Percentiles rank a stretch among this genome's conserved stretches.
phyloP scores from a whole-genome alignment of 2,888 invertebrate genomes.

The Oscheius myriophilus region DNA sequence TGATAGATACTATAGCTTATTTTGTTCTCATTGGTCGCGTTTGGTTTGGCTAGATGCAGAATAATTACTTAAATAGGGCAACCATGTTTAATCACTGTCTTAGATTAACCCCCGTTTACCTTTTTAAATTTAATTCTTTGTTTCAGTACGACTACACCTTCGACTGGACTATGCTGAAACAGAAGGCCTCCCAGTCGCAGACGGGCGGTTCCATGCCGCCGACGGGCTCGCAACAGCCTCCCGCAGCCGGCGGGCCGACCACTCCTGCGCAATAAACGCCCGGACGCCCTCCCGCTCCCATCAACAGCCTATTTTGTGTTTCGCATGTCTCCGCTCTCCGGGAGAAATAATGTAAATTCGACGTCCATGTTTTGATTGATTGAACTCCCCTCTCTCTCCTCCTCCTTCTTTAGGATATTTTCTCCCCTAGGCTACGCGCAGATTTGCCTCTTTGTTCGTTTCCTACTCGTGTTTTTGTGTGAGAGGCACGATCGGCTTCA shows the following conservation, averaged over 20 bases:
- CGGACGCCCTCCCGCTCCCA: slow-evolving; percentile 2
- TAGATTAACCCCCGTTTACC: no score
- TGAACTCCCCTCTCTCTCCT: not conserved
- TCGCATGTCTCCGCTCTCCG: not conserved
- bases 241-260: slow-evolving; percentile 19
- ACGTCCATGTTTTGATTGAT: not conserved
- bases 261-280: slow-evolving; percentile 21
- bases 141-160: slow-evolving; percentile 75
- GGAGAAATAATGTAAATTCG: slow-evolving; percentile 14
- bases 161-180: slow-evolving; percentile 99
- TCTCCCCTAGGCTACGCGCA: slow-evolving; percentile 9
- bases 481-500: not conserved
- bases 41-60: not conserved
- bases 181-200: slow-evolving; percentile 77
- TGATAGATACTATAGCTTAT: no score
- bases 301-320: slow-evolving; percentile 7
- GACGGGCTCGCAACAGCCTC: slow-evolving; percentile 20
- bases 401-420: slow-evolving; percentile 17
- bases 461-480: not conserved
- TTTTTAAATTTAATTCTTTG: not conserved
- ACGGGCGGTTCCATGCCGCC: slow-evolving; percentile 25
- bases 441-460: not conserved
- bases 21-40: no score
- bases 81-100: no score
- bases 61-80: no score